phyloP scores from a whole-genome alignment of 2,113 vertebrate genomes.

The Octodon degus region DNA sequence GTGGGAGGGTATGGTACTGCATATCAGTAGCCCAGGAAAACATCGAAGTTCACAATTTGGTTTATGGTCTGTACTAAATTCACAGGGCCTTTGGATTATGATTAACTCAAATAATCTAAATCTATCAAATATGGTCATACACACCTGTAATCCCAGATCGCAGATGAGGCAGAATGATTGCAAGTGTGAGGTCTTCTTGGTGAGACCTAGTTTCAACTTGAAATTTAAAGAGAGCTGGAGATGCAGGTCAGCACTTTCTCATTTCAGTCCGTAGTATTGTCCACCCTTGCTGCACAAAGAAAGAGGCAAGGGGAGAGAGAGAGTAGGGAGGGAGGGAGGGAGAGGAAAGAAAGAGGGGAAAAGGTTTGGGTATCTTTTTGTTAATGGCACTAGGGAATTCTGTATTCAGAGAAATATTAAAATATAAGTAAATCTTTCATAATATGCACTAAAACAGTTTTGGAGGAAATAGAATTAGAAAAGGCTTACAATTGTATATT shows the following conservation, averaged over 20 bases:
- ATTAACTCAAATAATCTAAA: not conserved
- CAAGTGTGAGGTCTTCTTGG: not conserved
- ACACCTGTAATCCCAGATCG: not conserved
- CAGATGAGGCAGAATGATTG: not conserved
- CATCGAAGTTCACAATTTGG: not conserved
- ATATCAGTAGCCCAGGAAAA: not conserved
- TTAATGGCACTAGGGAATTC: not conserved
- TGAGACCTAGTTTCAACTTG: not conserved
- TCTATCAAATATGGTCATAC: not conserved
- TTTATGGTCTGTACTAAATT: not conserved
- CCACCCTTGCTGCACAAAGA: not conserved
- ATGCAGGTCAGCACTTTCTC: not conserved
- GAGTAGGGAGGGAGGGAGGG: not conserved
- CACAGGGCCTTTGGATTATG: not conserved
- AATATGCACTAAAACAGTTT: slow-evolving; percentile 12
- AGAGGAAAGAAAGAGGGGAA: not conserved
- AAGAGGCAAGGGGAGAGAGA: not conserved
- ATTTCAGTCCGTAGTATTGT: not conserved
- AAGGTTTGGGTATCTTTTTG: not conserved
- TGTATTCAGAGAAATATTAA: not conserved
- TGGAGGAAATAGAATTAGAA: not conserved
- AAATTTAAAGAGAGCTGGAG: not conserved
- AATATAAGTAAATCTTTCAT: not conserved
- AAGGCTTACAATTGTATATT: not conserved
- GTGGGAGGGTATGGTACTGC: too few relatives aligned